Evolutionary conservation across 2,113 vertebrate genomes (phyloP), one percentile per base, ranked within the genome.

Genomic region (Oryzias curvinotus): DNA sequence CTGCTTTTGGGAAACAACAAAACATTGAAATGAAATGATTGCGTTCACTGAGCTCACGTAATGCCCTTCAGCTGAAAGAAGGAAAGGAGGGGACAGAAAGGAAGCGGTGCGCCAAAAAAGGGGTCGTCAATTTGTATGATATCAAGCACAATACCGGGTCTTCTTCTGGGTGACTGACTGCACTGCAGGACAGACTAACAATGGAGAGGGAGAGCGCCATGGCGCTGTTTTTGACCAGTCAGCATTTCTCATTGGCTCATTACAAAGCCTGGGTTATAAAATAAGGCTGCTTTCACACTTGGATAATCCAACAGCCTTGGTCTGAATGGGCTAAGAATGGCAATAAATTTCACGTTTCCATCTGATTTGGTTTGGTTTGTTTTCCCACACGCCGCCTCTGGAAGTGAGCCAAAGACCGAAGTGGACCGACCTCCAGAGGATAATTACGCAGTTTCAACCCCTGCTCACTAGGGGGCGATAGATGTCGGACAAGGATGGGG

Each of bases 141-240:
- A 57, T 23, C 36, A 12, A 10, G 21, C 68, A 30, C 74, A 54
- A 68, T 57, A 70, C 50, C 49, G 56, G 64, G 63, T 66, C 49
- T 21, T 64, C 14, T 44, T 75, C 42, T 53, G 57, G 69, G 73
- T 59, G 53, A 60, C 68, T 56, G 53, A 60, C 68, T 82, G 80
- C 75, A 73, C 68, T 73, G 71, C 80, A 84, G 77, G 68, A 64
- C 70, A 80, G 62, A 67, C 44, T 16, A 73, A 79, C 55, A 62
- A 77, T 6, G 2, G 60, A 53, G 36, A 71, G 60, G 1, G 63
- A 53, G 36, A 67, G 61, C 61, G 64, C 65, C 67, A 61, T 47
- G 62, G 12, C 51, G 68, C 63, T 64, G 52, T 68, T 80, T 77
- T 59, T 77, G 77, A 72, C 57, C 19, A 54, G 75, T 84, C 77